Conservation (phyloP, 2,888 invertebrate species). For the Diarsia rubi region DNA sequence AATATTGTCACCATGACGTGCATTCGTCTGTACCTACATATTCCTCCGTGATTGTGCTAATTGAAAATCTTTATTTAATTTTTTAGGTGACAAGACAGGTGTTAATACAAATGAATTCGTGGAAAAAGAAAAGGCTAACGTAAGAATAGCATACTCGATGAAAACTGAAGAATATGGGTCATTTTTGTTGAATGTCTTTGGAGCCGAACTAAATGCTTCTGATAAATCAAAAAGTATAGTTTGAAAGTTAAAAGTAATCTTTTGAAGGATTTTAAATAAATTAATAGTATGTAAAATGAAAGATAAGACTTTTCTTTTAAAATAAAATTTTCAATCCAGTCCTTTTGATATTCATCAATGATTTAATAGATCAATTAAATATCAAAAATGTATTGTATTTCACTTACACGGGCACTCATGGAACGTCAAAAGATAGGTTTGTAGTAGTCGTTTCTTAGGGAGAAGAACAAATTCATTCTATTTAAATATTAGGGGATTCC, state of each 20-base stretch:
- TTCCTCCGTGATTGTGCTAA: neutral
- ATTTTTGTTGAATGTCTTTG: constrained; percentile 77
- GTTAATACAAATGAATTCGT: constrained; percentile 76
- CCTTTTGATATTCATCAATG: too few relatives aligned
- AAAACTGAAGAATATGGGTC: constrained; percentile 77
- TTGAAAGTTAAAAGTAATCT: neutral
- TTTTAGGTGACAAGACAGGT: constrained; percentile 77
- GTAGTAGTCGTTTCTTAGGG: too few relatives aligned
- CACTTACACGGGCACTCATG: too few relatives aligned
- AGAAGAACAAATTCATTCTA: too few relatives aligned
- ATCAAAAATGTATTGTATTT: too few relatives aligned
- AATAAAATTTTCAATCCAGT: neutral
- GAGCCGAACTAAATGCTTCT: constrained; percentile 38
- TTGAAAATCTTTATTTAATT: neutral
- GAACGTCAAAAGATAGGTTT: too few relatives aligned
- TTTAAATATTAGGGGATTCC: too few relatives aligned
- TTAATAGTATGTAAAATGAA: neutral
- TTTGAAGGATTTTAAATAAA: neutral
- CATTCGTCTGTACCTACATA: too few relatives aligned
- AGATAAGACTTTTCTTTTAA: neutral
- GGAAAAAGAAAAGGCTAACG: constrained; percentile 76
- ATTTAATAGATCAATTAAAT: too few relatives aligned
- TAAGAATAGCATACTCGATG: constrained; percentile 76
- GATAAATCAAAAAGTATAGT: neutral
- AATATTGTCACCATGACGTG: too few relatives aligned